phyloP scores from a whole-genome alignment of 2,888 invertebrate genomes.

The Scotopteryx bipunctaria region DNA sequence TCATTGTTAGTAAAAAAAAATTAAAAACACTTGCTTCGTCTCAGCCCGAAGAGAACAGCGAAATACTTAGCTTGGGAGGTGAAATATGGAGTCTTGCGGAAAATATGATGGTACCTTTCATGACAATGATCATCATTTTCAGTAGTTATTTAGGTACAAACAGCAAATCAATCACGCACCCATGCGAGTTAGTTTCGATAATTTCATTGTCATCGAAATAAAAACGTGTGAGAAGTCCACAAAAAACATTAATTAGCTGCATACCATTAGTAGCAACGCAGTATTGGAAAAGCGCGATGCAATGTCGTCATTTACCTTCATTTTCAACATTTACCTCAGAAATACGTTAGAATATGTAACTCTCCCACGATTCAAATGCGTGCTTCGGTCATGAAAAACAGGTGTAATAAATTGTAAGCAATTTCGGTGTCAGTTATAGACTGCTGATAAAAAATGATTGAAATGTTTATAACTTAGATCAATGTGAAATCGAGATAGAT shows the following conservation, averaged over 20 bases:
- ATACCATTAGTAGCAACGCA: conserved; percentile 44
- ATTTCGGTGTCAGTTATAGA: conserved; percentile 30
- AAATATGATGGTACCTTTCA: too few relatives aligned
- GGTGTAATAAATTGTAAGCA: conserved; percentile 18
- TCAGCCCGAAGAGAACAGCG: too few relatives aligned
- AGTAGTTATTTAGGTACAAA: neutral
- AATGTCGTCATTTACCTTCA: conserved; percentile 45
- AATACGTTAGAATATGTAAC: conserved; percentile 38
- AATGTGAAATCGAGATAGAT: conserved; percentile 13
- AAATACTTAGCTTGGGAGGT: too few relatives aligned
- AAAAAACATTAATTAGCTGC: conserved; percentile 49
- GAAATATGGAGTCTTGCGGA: too few relatives aligned
- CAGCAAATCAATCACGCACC: conserved; percentile 6
- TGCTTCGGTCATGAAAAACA: conserved; percentile 29
- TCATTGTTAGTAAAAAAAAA: too few relatives aligned
- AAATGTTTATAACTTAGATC: conserved; percentile 7
- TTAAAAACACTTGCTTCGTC: too few relatives aligned
- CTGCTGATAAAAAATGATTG: conserved; percentile 16
- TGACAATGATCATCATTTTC: too few relatives aligned
- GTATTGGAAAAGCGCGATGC: conserved; percentile 43
- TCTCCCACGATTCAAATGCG: conserved; percentile 46
- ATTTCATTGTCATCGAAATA: conserved; percentile 36
- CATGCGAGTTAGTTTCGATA: conserved; percentile 12
- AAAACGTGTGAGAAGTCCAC: conserved; percentile 60
- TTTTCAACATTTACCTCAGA: conserved; percentile 45